Evolutionary conservation across 2,888 invertebrate species (phyloP), one percentile per base, ranked within the genome.

Genomic region (Anticlea derivata): DNA sequence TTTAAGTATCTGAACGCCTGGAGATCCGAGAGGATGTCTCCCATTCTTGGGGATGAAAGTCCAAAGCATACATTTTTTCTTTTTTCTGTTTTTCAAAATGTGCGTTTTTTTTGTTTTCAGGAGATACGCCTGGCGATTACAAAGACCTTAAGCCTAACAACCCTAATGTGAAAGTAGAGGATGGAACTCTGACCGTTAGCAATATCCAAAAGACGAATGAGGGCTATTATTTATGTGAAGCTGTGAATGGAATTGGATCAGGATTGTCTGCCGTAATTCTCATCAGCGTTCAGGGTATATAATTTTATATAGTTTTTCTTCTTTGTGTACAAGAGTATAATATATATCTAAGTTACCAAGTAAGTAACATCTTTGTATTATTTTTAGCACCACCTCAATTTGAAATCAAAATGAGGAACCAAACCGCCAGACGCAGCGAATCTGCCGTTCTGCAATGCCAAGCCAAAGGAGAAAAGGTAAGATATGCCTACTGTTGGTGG

Each of bases 161-260:
- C 73, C 96, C 97, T 52, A 95, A 96, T 75, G 97, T 98, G 55
- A 96, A 96, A 87, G 96, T 97, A 38, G 97, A 97, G 85, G 98
- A 99, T 78, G 99, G 98, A 64, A 97, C 98, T 45, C 92, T 99
- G 55, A 93, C 95, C 51, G 96, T 99, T 73, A 94, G 95, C 68
- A 96, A 97, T 73, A 97, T 98, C 62, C 96, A 96, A 80, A 98
- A 98, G 87, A 95, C 94, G 11, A 98, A 98, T 76, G 97, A 98
- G 88, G 98, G 98, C 12, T 97, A 97, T 78, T 98, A 98, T 82
- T 92, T 98, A 31, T 99, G 99, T 79, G 98, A 98, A 88, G 98
- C 98, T 51, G 97, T 97, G 37, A 99, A 99, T 84, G 97, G 98
- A 68, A 98, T 99, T 68, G 98, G 98, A 55, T 96, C 97, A 55